These are phyloP conservation scores for Phalacrocorax carbo DNA, from an alignment of 2,113 vertebrate species.

Conservation along the genomic window DNA sequence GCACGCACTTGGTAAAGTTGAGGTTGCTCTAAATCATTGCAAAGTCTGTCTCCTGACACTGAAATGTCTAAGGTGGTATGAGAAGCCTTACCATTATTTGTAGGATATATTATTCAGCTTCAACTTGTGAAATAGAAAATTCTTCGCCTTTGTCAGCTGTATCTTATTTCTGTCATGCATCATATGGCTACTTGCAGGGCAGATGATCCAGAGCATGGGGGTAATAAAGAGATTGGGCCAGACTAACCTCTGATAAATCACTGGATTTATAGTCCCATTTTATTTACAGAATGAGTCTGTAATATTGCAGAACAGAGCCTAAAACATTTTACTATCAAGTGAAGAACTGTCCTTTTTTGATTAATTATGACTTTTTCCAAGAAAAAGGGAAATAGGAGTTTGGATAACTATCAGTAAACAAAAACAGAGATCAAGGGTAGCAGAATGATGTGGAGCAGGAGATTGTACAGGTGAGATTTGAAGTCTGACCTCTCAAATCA, in stretches of 20 bases:
- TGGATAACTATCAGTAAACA: constrained; percentile 42
- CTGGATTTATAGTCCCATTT: neutral
- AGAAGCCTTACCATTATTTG: neutral
- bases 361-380: neutral
- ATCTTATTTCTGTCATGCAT: constrained; percentile 29
- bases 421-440: neutral
- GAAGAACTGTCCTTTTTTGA: neutral
- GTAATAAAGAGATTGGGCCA: neutral
- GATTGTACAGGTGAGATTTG: constrained; percentile 42
- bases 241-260: neutral
- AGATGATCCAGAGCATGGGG: neutral
- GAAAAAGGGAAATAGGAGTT: constrained; percentile 15
- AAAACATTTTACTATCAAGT: neutral
- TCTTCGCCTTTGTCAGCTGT: neutral
- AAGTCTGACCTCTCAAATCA: constrained; percentile 8
- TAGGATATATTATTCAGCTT: neutral
- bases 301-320: neutral
- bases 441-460: constrained; percentile 24
- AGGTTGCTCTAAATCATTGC: neutral
- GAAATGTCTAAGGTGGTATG: neutral
- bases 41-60: neutral
- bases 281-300: neutral
- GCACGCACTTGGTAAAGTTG: neutral
- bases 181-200: neutral
- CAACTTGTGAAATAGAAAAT: neutral